Conservation (phyloP, 2,797 vertebrate species). For the Ptychobarbus kaznakovi region DNA sequence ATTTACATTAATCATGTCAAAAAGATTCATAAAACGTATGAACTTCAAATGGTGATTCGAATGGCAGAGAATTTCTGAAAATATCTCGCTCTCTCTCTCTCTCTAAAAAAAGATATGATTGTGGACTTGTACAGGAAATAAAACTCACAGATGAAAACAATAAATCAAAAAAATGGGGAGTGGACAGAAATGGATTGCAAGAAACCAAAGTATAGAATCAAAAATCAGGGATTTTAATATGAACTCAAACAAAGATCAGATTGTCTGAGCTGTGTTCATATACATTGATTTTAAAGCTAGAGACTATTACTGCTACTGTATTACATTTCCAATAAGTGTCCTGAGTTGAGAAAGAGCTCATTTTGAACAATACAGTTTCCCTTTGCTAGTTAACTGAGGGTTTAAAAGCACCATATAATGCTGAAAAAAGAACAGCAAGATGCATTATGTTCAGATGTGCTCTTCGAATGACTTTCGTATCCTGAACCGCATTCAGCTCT, state of each 20-base stretch:
- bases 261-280: background rate
- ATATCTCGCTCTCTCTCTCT: background rate
- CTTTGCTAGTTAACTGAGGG: background rate
- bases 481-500: constrained; percentile 9
- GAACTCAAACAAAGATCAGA: background rate
- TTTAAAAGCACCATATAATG: background rate
- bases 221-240: background rate
- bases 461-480: constrained; percentile 17
- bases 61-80: background rate
- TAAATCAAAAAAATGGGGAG: background rate
- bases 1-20: background rate
- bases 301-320: too few relatives aligned
- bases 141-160: background rate
- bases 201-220: background rate
- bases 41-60: background rate
- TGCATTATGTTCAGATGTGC: background rate
- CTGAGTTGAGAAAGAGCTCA: background rate
- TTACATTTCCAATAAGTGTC: background rate
- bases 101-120: background rate
- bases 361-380: background rate
- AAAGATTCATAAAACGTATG: background rate
- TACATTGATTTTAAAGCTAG: too few relatives aligned
- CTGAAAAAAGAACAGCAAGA: background rate
- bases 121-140: background rate
- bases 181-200: background rate